Base-by-base conservation (phyloP, 2,888 invertebrate species). In the Belgica antarctica region DNA sequence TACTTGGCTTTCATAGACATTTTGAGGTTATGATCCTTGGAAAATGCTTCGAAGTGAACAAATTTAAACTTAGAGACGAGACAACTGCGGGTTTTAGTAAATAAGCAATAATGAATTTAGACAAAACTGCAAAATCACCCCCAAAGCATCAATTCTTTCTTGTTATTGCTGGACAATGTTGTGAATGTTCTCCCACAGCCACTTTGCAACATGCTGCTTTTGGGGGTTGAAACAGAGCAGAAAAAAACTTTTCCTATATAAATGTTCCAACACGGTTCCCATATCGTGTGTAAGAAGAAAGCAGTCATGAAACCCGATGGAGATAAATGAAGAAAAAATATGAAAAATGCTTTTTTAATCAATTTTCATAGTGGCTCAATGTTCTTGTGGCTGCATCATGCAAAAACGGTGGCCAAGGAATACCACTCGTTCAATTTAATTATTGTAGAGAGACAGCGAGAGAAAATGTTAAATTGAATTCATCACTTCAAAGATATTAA, bases 181-280 rank as follows among this genome's bases (percentile, higher is more conserved):
- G 68, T 68, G 57, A 68, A 68, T 57, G 68, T 68, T 68, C 68
- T 68, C 68, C 66, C 62, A 25, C 28, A 68, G 68, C 68, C 68
- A 68, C 68, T 68, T 68, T 68, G 68, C 52, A 68, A 46, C 68
- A 68, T 68, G 68, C 68, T 68, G 68, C 52, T 52, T 36, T 24
- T n/a, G 1, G 36, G 15, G 36, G 12, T 25, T 41, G 36, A 41
- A 63, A 65, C n/a, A 65, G 41, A 66, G 52, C 15, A 25, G 10
- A 7, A 65, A 25, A 41, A 41, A 41, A 63, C 24, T 46, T 65
- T 65, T 65, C 28, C 65, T 41, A 65, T 68, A 57, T 25, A 28
- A 52, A 25, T n/a, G n/a, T 68, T 68, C 31, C n/a, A n/a, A n/a
- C n/a, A 52, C 68, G 57, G 57, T 57, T 46, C 28, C 57, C 68